phyloP scores from a whole-genome alignment of 2,797 vertebrate species.

The Enteromius unitaeniatus region DNA sequence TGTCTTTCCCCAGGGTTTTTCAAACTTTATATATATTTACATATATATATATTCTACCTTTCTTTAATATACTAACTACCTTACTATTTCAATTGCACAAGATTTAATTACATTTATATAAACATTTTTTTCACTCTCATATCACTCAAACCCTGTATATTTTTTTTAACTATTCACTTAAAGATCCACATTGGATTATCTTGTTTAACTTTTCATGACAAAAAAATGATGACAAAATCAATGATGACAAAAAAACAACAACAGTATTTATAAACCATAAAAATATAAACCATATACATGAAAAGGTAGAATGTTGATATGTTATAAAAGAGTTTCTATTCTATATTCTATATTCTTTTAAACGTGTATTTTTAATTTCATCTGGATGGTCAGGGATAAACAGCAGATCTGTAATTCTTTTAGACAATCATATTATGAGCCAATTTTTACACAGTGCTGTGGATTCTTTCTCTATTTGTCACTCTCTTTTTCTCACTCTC shows the following conservation, averaged over 20 bases:
- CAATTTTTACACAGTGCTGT: constrained; percentile 8
- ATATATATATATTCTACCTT: too few relatives aligned
- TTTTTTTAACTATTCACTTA: background rate
- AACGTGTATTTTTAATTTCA: background rate
- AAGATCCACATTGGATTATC: too few relatives aligned
- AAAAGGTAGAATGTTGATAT: too few relatives aligned
- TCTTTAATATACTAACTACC: too few relatives aligned
- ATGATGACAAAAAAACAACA: too few relatives aligned
- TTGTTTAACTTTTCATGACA: background rate
- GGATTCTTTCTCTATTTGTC: background rate
- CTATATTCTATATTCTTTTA: background rate
- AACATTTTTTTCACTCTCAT: background rate
- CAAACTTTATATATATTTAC: too few relatives aligned
- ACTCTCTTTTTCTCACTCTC: constrained; percentile 33
- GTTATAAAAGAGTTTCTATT: too few relatives aligned
- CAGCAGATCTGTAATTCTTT: constrained; percentile 1
- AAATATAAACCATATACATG: too few relatives aligned
- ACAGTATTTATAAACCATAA: too few relatives aligned
- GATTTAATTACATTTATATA: background rate
- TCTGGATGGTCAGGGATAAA: background rate
- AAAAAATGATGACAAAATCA: too few relatives aligned
- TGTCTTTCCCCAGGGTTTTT: too few relatives aligned
- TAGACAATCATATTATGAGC: background rate
- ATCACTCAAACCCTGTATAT: background rate
- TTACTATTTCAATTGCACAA: too few relatives aligned